phyloP scores from a whole-genome alignment of 2,113 vertebrate genomes.

The Hippocampus comes region DNA sequence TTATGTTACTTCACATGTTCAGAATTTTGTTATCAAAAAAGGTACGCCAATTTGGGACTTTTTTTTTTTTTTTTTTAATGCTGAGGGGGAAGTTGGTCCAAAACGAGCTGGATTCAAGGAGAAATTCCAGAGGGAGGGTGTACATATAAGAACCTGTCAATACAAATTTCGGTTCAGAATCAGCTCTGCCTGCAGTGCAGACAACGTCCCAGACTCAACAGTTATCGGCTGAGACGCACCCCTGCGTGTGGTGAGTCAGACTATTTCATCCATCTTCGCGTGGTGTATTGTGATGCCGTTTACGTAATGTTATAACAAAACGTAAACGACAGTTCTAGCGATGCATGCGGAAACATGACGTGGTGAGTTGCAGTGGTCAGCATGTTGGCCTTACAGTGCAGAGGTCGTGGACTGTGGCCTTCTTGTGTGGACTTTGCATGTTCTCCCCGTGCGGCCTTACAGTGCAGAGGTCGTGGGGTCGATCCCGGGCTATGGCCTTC shows the following conservation, averaged over 20 bases:
- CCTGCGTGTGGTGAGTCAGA: slow-evolving; percentile 35
- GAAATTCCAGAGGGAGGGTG: slow-evolving; percentile 1
- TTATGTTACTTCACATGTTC: slow-evolving; percentile 13
- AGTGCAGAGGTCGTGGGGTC: too few species aligned
- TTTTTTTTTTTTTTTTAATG: background rate
- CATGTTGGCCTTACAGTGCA: too few species aligned
- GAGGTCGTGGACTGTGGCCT: too few species aligned
- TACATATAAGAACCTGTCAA: slow-evolving; percentile 2
- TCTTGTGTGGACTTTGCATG: too few species aligned
- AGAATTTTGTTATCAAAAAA: background rate
- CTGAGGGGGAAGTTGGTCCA: slow-evolving; percentile 2
- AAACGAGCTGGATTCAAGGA: background rate
- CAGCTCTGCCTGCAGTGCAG: slow-evolving; percentile 32
- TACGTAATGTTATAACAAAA: background rate
- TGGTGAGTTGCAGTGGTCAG: background rate
- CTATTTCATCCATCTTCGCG: background rate
- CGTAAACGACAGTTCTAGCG: background rate
- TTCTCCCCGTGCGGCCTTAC: too few species aligned
- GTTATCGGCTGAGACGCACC: background rate
- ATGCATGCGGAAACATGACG: too few species aligned
- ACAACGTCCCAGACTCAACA: background rate
- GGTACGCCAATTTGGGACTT: background rate
- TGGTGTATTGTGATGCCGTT: background rate
- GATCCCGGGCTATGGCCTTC: too few species aligned
- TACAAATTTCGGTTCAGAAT: slow-evolving; percentile 8